Evolutionary conservation across 2,888 invertebrate genomes (phyloP), one percentile per base, ranked within the genome.

Genomic region (Antheraea assamensis): DNA sequence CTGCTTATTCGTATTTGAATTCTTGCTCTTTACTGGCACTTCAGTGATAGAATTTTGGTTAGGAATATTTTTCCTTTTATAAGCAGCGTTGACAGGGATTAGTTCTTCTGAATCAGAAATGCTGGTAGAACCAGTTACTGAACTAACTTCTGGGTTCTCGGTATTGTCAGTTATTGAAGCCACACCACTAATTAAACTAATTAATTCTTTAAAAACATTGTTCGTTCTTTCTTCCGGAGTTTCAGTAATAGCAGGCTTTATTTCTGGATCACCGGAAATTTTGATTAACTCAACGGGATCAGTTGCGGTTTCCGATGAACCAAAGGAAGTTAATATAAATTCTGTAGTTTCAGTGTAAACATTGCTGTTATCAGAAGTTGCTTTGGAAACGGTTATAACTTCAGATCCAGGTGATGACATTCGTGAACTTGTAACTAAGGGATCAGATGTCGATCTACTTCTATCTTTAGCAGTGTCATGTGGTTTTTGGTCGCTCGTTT

Each of bases 41-140:
- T 94, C 94, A 0, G 94, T 94, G 24, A 94, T 94, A 0, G 93
- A 93, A 74, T 94, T 94, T 15, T 90, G 82, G 76, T 94, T 94
- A 80, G 89, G 88, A 73, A 93, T 93, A 73, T 85, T 94, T 75
- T 94, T 93, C 73, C 94, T 94, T 74, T 94, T 94, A 76, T 94
- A 93, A 0, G 91, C 93, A 8, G 89, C 87, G 72, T 93, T 94
- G 0, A 94, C 91, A 19, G 92, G 93, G 72, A 94, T 91, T 15
- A 94, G 79, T 78, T 94, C 94, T 76, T 94, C 94, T 1, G 94
- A 94, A 70, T 93, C 92, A 3, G 92, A 87, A 74, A 90, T 88
- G 61, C 85, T 86, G 13, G 88, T 85, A 5, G 88, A 81, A 0
- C 80, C 78, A 1, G 79, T 77, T n/a, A 81, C 83, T 17, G 78